phyloP scores from a whole-genome alignment of 2,888 invertebrate species.

The Herminia tarsipennalis region DNA sequence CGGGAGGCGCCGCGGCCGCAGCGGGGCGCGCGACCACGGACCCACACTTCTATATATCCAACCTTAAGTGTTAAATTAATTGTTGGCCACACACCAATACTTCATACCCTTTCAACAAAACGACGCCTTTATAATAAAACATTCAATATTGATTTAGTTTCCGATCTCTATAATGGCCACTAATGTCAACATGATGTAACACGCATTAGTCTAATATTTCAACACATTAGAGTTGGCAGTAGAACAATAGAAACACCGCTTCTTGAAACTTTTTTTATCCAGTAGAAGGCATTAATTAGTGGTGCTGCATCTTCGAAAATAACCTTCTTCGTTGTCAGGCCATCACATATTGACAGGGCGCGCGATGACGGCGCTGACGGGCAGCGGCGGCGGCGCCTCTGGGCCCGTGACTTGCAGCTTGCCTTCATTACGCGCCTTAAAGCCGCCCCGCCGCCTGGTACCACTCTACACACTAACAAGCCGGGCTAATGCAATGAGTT shows the following conservation, averaged over 20 bases:
- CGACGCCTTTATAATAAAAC: constrained; percentile 32
- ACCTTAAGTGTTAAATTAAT: constrained; percentile 76
- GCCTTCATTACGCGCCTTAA: constrained; percentile 74
- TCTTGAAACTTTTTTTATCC: constrained; percentile 68
- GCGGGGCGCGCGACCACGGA: constrained; percentile 53
- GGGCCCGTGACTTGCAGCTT: constrained; percentile 79
- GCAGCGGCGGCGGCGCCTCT: constrained; percentile 69
- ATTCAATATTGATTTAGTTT: constrained; percentile 43
- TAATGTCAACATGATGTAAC: constrained; percentile 39
- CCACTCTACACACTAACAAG: constrained; percentile 75
- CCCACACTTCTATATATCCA: constrained; percentile 52
- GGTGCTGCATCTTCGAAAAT: constrained; percentile 78
- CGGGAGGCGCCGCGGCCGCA: constrained; percentile 51
- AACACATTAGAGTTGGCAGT: constrained; percentile 64
- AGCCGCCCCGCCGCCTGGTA: constrained; percentile 55
- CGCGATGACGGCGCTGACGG: constrained; percentile 73
- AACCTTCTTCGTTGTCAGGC: constrained; percentile 79
- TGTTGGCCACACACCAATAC: constrained; percentile 57
- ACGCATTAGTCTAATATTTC: constrained; percentile 50
- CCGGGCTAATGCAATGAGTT: constrained; percentile 84
- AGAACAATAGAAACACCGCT: constrained; percentile 73
- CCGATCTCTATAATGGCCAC: constrained; percentile 25
- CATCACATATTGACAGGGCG: constrained; percentile 77
- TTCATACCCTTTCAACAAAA: constrained; percentile 41
- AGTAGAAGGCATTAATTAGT: constrained; percentile 80